Evolutionary conservation across 2,888 invertebrate genomes (phyloP).

Genomic region (Syrphus vitripennis): DNA sequence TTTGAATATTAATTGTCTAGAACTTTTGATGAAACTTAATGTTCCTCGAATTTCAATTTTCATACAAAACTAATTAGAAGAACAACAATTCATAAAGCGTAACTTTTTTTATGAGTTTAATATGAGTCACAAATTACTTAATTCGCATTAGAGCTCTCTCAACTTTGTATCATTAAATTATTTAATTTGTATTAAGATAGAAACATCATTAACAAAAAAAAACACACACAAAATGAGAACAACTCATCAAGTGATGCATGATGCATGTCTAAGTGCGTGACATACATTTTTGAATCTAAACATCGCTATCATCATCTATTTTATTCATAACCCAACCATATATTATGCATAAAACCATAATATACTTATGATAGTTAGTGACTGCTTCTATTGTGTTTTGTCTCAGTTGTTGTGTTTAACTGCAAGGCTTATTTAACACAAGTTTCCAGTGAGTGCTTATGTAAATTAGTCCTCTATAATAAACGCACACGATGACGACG

Average conservation of each 20-base stretch:
- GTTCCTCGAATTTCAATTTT: no score
- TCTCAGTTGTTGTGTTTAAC: conserved; percentile 27
- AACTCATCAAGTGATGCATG: background rate
- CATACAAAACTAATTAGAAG: background rate
- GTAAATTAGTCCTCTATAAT: conserved; percentile 13
- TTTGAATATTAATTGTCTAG: no score
- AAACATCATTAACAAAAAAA: background rate
- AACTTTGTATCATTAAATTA: background rate
- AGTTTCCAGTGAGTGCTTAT: conserved; percentile 32
- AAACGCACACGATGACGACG: background rate
- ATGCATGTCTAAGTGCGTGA: conserved; percentile 20
- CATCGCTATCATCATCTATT: conserved; percentile 1
- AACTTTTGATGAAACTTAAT: no score
- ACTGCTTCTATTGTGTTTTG: conserved; percentile 15
- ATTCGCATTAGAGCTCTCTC: background rate
- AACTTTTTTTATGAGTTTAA: background rate
- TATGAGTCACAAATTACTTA: background rate
- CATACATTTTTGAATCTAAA: conserved; percentile 11
- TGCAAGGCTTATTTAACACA: conserved; percentile 23
- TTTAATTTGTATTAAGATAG: background rate
- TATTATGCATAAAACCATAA: background rate
- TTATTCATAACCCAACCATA: conserved; percentile 17
- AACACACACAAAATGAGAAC: background rate
- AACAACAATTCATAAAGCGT: background rate
- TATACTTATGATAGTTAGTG: background rate